phyloP scores from a whole-genome alignment of 1,140 invertebrate species.

The Latrodectus geometricus region DNA sequence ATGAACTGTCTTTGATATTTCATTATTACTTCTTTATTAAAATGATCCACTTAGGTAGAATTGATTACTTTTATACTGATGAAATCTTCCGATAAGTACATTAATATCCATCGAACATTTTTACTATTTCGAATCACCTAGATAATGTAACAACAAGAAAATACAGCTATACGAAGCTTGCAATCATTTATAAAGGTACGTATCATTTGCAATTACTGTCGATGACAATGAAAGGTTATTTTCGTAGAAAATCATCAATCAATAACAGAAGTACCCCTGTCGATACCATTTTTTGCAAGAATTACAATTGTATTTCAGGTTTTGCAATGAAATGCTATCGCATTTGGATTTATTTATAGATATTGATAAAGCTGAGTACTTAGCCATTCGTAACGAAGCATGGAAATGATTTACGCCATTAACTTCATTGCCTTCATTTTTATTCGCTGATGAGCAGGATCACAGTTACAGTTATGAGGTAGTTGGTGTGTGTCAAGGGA shows the following conservation, averaged over 20 bases:
- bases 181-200: too few species aligned
- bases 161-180: too few species aligned
- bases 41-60: too few species aligned
- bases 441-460: conserved; percentile 39
- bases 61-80: too few species aligned
- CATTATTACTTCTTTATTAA: too few species aligned
- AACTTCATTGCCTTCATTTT: not conserved
- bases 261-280: not conserved
- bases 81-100: too few species aligned
- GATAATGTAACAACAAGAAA: too few species aligned
- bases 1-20: too few species aligned
- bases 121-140: too few species aligned
- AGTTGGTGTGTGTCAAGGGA: conserved; percentile 36
- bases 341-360: conserved; percentile 32
- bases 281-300: not conserved
- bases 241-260: not conserved
- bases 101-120: too few species aligned
- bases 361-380: conserved; percentile 39
- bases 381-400: conserved; percentile 34
- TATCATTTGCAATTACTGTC: not conserved
- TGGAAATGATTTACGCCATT: conserved; percentile 50
- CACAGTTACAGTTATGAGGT: conserved; percentile 49
- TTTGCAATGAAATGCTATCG: conserved; percentile 4
- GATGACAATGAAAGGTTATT: not conserved
- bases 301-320: conserved; percentile 10